A percentile compares a stretch with the other conserved stretches of the same genome.
phyloP scores from a whole-genome alignment of 2,888 invertebrate genomes.

The Ganaspis brasiliensis region DNA sequence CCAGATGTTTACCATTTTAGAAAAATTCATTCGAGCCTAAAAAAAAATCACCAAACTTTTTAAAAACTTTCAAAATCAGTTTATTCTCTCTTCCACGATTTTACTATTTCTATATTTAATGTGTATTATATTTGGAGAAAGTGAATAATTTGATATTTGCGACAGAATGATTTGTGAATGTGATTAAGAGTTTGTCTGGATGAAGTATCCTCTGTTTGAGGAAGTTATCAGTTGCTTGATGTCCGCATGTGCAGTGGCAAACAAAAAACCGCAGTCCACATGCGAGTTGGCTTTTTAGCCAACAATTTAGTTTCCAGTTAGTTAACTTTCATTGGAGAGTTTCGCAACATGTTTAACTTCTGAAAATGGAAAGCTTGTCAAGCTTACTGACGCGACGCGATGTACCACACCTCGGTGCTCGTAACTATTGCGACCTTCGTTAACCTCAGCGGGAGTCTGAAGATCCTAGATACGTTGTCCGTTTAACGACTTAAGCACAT shows the following conservation, averaged over 20 bases:
- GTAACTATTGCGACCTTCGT: conserved; percentile 27
- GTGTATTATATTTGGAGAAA: too few species aligned
- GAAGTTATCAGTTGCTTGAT: too few species aligned
- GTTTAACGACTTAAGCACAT: conserved; percentile 30
- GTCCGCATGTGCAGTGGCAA: neutral
- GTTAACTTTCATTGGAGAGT: conserved; percentile 34
- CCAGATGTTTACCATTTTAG: too few species aligned
- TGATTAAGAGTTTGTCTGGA: too few species aligned
- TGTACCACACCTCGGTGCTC: conserved; percentile 3
- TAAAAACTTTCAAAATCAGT: too few species aligned
- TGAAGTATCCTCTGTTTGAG: too few species aligned
- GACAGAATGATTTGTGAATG: too few species aligned
- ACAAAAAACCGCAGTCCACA: conserved; percentile 4
- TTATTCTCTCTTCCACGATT: too few species aligned
- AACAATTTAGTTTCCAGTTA: conserved; percentile 27
- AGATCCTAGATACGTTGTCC: conserved; percentile 11
- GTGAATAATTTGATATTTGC: too few species aligned
- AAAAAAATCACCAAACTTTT: too few species aligned
- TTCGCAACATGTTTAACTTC: conserved; percentile 35
- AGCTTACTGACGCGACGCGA: conserved; percentile 1
- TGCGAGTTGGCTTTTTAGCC: conserved; percentile 27
- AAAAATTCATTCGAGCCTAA: too few species aligned
- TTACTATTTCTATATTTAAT: too few species aligned
- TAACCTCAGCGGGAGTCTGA: conserved; percentile 1
- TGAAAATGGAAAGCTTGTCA: conserved; percentile 41